A percentile compares a stretch with the other conserved stretches of the same genome.
Evolutionary conservation across 2,113 vertebrate species (phyloP).

Genomic region (Triplophysa dalaica): DNA sequence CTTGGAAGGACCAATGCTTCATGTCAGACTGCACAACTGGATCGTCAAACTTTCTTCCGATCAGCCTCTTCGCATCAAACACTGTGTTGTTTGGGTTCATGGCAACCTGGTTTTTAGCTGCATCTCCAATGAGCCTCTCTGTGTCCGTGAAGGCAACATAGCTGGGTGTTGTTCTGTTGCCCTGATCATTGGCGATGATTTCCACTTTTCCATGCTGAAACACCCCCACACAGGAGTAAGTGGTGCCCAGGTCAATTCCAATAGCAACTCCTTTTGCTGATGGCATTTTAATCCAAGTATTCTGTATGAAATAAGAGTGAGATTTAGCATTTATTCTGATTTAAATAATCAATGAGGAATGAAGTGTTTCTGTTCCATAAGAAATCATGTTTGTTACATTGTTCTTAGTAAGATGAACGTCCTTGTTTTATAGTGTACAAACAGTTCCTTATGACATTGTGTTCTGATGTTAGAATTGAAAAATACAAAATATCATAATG

Average conservation of each 20-base stretch:
- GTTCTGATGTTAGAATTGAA: too few species aligned
- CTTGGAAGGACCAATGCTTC: constrained; percentile 71
- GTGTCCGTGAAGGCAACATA: constrained; percentile 88
- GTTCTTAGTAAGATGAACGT: too few species aligned
- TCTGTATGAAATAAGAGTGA: too few species aligned
- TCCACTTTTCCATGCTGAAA: constrained; percentile 88
- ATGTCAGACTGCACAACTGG: constrained; percentile 66
- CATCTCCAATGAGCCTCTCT: constrained; percentile 83
- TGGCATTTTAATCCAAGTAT: constrained; percentile 2
- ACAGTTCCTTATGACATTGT: too few species aligned
- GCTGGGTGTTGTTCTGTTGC: constrained; percentile 85
- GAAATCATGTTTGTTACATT: too few species aligned
- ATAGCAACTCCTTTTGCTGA: constrained; percentile 50
- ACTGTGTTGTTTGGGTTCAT: constrained; percentile 86
- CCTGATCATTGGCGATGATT: constrained; percentile 88
- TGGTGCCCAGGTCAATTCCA: constrained; percentile 55
- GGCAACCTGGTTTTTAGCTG: constrained; percentile 86
- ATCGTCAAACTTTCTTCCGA: constrained; percentile 74
- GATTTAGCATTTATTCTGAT: too few species aligned
- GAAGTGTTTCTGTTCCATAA: too few species aligned
- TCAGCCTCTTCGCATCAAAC: constrained; percentile 84
- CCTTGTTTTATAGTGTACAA: too few species aligned
- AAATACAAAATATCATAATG: too few species aligned
- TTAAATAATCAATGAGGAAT: too few species aligned
- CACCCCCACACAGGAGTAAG: constrained; percentile 76